Evolutionary conservation across 2,888 invertebrate genomes (phyloP).

Genomic region (Acanthosepion pharaonis): DNA sequence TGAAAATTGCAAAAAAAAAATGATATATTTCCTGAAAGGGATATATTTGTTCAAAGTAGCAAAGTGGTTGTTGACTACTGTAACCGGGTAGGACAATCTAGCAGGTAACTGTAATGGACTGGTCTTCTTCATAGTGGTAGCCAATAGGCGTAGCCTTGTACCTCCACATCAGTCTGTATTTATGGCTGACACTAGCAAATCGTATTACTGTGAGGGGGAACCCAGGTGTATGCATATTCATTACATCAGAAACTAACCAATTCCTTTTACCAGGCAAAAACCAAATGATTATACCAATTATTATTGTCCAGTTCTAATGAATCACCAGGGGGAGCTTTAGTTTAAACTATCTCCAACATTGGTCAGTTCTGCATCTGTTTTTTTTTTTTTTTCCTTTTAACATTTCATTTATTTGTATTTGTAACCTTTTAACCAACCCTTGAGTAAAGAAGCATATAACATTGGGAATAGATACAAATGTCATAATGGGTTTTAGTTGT

Average conservation of each 20-base stretch:
- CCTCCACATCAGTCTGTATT: too few relatives aligned
- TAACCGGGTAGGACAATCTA: too few relatives aligned
- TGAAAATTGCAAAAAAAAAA: not conserved
- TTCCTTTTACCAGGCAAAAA: not conserved
- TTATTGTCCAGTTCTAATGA: too few relatives aligned
- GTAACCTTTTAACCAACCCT: not conserved
- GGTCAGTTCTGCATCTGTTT: not conserved
- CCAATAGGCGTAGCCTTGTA: too few relatives aligned
- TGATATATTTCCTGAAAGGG: too few relatives aligned
- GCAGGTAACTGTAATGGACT: too few relatives aligned
- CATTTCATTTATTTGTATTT: not conserved
- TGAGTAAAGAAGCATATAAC: not conserved
- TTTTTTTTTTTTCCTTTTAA: not conserved
- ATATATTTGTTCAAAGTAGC: too few relatives aligned
- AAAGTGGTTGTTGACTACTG: too few relatives aligned
- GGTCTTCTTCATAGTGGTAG: too few relatives aligned
- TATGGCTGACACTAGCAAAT: too few relatives aligned
- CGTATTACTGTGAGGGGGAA: too few relatives aligned
- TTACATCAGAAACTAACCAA: not conserved
- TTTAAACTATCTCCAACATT: not conserved
- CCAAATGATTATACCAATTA: not conserved
- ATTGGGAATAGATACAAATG: not conserved
- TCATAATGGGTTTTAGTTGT: not conserved
- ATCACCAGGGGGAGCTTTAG: not conserved
- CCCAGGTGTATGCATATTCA: too few relatives aligned